Evolutionary conservation across 2,113 vertebrate genomes (phyloP), one percentile per base, ranked within the genome.

Genomic region (Eretmochelys imbricata): DNA sequence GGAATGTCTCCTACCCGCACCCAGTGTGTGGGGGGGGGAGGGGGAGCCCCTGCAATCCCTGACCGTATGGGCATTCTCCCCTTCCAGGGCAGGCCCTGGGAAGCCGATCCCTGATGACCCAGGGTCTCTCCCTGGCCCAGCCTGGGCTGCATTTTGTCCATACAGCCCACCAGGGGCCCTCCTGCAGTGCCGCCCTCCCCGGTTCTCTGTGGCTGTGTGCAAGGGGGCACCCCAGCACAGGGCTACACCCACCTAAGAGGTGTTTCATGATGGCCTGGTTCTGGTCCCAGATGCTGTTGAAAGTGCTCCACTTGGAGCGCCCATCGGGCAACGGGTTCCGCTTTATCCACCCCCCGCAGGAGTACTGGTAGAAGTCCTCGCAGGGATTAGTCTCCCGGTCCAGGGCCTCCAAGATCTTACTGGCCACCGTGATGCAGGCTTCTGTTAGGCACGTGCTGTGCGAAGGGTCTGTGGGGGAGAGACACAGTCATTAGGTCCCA

Each of bases 211-310:
- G 65, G 8, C 65, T 38, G n/a, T 72, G n/a, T 1, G 4, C 8
- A 72, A 38, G 19, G 65, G n/a, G 65, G 19, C 2, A 25, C 46
- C 50, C 24, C 12, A 7, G 27, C 5, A 38, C 14, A 13, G n/a
- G 10, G 35, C 20, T 20, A 3, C 85, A 62, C 95, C 98, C 97
- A 99, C 99, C 99, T 84, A 99, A 98, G 86, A 99, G 98, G 90
- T 99, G 99, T 91, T 99, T 99, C 95, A 99, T 99, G 85, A 99
- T 98, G 19, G 99, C 99, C 98, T 99, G 99, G 98, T 99, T 99
- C 98, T 99, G 99, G 96, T 99, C 99, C 99, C 99, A 99, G 97
- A 99, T 99, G 97, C 99, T 99, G 98, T 99, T 99, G 98, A 99
- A 99, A 53, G 99, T 99, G 96, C 99, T 99, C 99, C 99, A 99